Evolutionary conservation across 2,113 vertebrate species (phyloP).

Genomic region (Columba livia): DNA sequence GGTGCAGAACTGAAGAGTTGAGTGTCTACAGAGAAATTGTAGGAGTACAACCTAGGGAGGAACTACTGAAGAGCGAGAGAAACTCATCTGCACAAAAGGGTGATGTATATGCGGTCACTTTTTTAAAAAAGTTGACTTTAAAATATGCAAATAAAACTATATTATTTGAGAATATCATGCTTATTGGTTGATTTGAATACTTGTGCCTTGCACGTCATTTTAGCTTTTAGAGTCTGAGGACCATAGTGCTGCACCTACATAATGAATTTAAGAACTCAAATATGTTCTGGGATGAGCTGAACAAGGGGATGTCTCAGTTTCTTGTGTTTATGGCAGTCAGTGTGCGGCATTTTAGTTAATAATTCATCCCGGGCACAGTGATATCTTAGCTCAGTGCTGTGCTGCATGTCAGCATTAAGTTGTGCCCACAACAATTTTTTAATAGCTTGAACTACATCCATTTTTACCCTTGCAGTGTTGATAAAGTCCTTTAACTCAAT

Average conservation of each 20-base stretch:
- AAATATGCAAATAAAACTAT: not conserved
- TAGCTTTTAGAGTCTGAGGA: not conserved
- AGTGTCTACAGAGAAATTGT: not conserved
- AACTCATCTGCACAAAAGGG: no score
- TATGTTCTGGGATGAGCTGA: not conserved
- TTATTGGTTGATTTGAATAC: not conserved
- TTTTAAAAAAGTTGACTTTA: not conserved
- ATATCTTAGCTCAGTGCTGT: not conserved
- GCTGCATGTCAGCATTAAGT: not conserved
- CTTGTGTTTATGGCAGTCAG: not conserved
- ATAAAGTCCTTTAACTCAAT: not conserved
- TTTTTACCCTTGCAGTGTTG: not conserved
- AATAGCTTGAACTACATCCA: not conserved
- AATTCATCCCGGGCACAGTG: not conserved
- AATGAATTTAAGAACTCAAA: not conserved
- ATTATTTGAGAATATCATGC: not conserved
- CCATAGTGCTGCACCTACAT: accelerated
- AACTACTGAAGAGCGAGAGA: not conserved
- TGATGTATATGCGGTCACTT: no score
- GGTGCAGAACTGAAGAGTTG: not conserved
- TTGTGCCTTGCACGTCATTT: not conserved
- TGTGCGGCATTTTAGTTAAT: not conserved
- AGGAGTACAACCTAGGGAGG: not conserved
- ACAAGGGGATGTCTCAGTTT: not conserved
- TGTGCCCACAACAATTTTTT: not conserved